phyloP scores from a whole-genome alignment of 2,888 invertebrate species.

The Lithophane semibrunnea region DNA sequence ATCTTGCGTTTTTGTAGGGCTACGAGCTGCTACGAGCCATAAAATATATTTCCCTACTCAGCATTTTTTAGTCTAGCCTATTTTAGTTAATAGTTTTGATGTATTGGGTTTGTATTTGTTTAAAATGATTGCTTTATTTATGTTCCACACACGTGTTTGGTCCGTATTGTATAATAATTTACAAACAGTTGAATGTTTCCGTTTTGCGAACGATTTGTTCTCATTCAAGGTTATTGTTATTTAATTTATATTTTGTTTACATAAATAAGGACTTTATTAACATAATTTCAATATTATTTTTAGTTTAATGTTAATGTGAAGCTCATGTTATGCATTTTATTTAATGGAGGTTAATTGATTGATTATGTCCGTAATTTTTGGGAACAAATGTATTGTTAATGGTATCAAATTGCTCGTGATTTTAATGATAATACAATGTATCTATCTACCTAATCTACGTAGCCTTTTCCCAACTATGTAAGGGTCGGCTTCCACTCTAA shows the following conservation, averaged over 20 bases:
- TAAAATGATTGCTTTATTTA: slow-evolving; percentile 50
- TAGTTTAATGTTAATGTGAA: neutral
- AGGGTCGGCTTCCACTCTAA: neutral
- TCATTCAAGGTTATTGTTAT: slow-evolving; percentile 59
- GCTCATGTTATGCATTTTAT: neutral
- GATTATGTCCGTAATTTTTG: neutral
- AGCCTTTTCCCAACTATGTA: no score
- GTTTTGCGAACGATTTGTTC: slow-evolving; percentile 38
- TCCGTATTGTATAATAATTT: slow-evolving; percentile 45
- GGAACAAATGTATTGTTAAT: neutral
- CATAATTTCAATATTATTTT: neutral
- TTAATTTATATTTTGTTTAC: slow-evolving; percentile 49
- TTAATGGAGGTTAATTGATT: neutral
- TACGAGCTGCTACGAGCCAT: slow-evolving; percentile 44
- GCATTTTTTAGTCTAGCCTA: slow-evolving; percentile 10
- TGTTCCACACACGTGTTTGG: slow-evolving; percentile 45
- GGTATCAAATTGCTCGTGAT: neutral
- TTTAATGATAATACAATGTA: neutral
- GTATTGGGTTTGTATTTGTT: slow-evolving; percentile 33
- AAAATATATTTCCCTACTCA: slow-evolving; percentile 30
- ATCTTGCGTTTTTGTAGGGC: slow-evolving; percentile 32
- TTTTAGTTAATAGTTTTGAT: slow-evolving; percentile 26
- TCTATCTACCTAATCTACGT: neutral
- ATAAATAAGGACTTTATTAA: slow-evolving; percentile 19
- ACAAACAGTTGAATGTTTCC: slow-evolving; percentile 57